Percentiles rank a stretch among this genome's conserved stretches.
Conservation (phyloP, 2,797 vertebrate species). For the Lophotriccus pileatus region DNA sequence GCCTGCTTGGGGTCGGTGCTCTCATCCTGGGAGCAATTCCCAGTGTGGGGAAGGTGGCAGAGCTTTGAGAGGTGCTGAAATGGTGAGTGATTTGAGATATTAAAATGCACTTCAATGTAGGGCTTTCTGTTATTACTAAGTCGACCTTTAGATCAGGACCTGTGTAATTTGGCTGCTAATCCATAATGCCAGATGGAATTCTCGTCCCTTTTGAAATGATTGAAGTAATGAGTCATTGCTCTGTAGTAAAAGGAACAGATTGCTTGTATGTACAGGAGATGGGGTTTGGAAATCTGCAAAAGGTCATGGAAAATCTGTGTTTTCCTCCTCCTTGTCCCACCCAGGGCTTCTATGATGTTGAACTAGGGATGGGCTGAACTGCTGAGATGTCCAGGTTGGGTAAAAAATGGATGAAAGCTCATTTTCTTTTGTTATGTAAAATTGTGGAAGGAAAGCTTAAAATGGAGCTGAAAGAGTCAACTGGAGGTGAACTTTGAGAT, state of each 20-base stretch:
- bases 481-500: neutral
- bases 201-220: neutral
- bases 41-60: fast-evolving
- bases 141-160: neutral
- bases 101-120: neutral
- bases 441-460: neutral
- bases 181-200: neutral
- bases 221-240: neutral
- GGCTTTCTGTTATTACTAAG: neutral
- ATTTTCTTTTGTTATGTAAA: neutral
- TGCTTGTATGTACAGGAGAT: neutral
- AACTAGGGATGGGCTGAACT: neutral
- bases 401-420: neutral
- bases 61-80: neutral
- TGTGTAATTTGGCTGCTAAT: neutral
- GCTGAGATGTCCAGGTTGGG: neutral
- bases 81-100: neutral
- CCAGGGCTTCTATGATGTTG: neutral
- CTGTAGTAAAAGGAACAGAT: neutral
- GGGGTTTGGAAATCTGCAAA: neutral
- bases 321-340: neutral
- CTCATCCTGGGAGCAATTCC: fast-evolving
- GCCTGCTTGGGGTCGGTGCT: neutral
- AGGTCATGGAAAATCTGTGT: neutral
- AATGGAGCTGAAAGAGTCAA: neutral